These are phyloP conservation scores for Diabrotica balteata DNA, from an alignment of 2,888 invertebrate genomes.

Conservation along the genomic window DNA sequence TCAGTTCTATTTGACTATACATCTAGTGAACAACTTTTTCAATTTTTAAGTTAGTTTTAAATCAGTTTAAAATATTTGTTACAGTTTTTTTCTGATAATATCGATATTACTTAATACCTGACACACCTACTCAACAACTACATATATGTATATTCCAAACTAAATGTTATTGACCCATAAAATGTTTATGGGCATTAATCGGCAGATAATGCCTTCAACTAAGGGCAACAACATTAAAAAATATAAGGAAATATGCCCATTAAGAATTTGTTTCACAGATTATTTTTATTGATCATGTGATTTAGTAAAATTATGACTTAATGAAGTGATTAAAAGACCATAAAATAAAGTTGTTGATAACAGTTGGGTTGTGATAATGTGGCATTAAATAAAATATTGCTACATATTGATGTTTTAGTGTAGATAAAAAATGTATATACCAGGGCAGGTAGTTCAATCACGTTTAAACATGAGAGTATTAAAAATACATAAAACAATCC, in stretches of 20 bases:
- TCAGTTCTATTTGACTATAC: too few species aligned
- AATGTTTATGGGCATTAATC: not conserved
- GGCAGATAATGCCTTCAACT: not conserved
- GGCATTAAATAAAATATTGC: too few species aligned
- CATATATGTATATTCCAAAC: not conserved
- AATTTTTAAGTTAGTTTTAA: too few species aligned
- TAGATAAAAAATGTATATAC: too few species aligned
- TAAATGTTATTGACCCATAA: not conserved
- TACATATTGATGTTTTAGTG: too few species aligned
- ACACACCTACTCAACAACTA: not conserved
- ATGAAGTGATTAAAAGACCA: conserved; percentile 31
- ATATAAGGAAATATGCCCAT: conserved; percentile 6
- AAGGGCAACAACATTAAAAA: not conserved
- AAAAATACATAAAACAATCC: too few species aligned
- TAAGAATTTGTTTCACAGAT: conserved; percentile 25
- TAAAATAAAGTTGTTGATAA: conserved; percentile 23
- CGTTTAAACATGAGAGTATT: too few species aligned
- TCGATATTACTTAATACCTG: too few species aligned
- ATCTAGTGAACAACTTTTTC: too few species aligned
- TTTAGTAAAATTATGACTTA: conserved; percentile 26
- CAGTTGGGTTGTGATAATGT: not conserved
- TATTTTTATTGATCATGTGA: conserved; percentile 26
- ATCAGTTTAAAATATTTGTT: too few species aligned
- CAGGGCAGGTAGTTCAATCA: too few species aligned
- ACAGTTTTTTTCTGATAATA: too few species aligned